Evolutionary conservation across 2,797 vertebrate species (phyloP).

Genomic region (Coregonus sp.): DNA sequence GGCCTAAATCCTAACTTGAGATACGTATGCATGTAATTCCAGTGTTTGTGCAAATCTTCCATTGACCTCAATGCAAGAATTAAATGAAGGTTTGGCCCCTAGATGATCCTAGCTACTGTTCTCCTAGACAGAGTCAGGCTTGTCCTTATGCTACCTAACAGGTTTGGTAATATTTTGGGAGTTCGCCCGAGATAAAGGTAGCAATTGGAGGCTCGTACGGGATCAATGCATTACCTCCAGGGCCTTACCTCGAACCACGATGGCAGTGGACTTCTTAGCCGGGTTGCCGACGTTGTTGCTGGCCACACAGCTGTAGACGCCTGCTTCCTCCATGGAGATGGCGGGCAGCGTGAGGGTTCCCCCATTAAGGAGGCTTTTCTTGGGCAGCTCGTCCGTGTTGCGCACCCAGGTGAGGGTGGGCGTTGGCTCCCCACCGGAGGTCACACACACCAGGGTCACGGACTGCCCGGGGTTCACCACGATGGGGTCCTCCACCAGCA

Average conservation of each 20-base stretch:
- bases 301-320: conserved; percentile 88
- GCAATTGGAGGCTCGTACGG: too few species aligned
- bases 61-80: background rate
- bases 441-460: conserved; percentile 87
- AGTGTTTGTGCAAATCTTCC: background rate
- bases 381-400: conserved; percentile 74
- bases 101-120: background rate
- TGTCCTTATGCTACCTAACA: background rate
- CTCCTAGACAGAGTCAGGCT: too few species aligned
- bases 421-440: conserved; percentile 83
- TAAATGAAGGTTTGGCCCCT: background rate
- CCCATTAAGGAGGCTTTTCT: conserved; percentile 79
- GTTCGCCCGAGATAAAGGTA: background rate
- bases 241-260: conserved; percentile 89
- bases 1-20: background rate
- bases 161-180: background rate
- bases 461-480: conserved; percentile 92
- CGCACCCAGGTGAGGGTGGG: conserved; percentile 85
- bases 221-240: background rate
- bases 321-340: conserved; percentile 82
- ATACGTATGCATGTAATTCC: background rate
- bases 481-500: conserved; percentile 90
- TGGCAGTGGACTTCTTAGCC: conserved; percentile 87
- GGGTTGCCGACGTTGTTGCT: conserved; percentile 94
- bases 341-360: conserved; percentile 87